Evolutionary conservation across 1,140 invertebrate genomes (phyloP).

Genomic region (Drosophila santomea): DNA sequence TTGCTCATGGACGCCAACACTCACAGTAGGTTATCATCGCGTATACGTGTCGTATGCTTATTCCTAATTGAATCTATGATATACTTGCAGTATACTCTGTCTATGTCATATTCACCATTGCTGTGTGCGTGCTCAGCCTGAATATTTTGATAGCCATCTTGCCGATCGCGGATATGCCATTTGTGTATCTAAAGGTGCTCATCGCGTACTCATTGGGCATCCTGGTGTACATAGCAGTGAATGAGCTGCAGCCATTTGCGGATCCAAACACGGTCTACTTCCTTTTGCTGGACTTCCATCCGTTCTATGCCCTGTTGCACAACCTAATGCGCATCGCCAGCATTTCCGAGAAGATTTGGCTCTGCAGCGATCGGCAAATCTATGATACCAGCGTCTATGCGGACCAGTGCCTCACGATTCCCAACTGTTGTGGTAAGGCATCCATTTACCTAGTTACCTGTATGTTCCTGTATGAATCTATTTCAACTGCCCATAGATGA

Average conservation of each 20-base stretch:
- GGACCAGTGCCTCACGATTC: slow-evolving; percentile 28
- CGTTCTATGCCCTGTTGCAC: slow-evolving; percentile 24
- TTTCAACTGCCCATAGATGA: neutral
- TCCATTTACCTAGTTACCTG: no score
- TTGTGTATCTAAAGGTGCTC: slow-evolving; percentile 26
- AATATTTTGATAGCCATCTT: slow-evolving; percentile 29
- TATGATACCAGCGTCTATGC: slow-evolving; percentile 46
- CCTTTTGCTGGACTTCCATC: slow-evolving; percentile 20
- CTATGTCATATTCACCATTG: slow-evolving; percentile 17
- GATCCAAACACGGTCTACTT: no score
- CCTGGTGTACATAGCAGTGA: neutral
- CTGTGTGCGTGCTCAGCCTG: slow-evolving; percentile 29
- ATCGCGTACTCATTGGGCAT: slow-evolving; percentile 37
- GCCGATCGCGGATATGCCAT: neutral
- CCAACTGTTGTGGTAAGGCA: slow-evolving; percentile 58
- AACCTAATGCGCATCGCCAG: slow-evolving; percentile 17
- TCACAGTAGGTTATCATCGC: slow-evolving; percentile 27
- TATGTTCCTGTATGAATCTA: no score
- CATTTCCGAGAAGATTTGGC: neutral
- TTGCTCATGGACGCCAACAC: slow-evolving; percentile 5
- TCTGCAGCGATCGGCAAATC: slow-evolving; percentile 39
- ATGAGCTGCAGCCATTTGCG: neutral
- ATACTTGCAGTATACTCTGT: slow-evolving; percentile 8
- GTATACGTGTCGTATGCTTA: no score
- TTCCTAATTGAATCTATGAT: neutral